phyloP scores from a whole-genome alignment of 2,797 vertebrate genomes.

The Setipinna tenuifilis region DNA sequence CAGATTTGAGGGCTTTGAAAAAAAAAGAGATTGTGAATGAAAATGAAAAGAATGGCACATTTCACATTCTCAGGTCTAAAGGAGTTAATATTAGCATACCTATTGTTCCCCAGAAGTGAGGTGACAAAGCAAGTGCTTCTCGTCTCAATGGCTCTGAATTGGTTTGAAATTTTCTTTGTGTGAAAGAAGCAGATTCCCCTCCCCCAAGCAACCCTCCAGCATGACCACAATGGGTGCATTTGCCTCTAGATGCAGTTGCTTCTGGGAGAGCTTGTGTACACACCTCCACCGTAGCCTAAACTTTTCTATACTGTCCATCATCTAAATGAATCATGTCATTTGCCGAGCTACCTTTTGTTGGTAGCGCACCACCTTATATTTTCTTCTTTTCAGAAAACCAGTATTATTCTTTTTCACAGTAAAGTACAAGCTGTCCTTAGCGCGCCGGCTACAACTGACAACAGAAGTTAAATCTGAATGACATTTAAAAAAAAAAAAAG shows the following conservation, averaged over 20 bases:
- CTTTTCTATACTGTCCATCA: constrained; percentile 34
- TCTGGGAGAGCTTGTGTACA: constrained; percentile 47
- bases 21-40: constrained; percentile 51
- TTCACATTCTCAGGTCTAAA: constrained; percentile 64
- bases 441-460: neutral
- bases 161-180: constrained; percentile 75
- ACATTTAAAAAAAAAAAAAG: no score
- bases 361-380: neutral
- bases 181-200: constrained; percentile 50
- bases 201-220: constrained; percentile 38
- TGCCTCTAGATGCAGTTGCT: constrained; percentile 49
- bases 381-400: neutral
- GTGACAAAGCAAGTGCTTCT: constrained; percentile 75
- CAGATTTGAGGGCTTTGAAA: neutral
- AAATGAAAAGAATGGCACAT: constrained; percentile 63
- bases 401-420: neutral
- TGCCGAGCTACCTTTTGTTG: neutral
- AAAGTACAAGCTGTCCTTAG: neutral
- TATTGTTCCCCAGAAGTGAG: constrained; percentile 68
- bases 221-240: constrained; percentile 56
- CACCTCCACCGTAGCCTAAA: constrained; percentile 33
- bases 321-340: constrained; percentile 25
- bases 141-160: constrained; percentile 70
- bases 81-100: constrained; percentile 74
- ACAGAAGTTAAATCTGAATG: neutral